Evolutionary conservation across 1,140 invertebrate species (phyloP), one percentile per base, ranked within the genome.

Genomic region (Trissolcus basalis): DNA sequence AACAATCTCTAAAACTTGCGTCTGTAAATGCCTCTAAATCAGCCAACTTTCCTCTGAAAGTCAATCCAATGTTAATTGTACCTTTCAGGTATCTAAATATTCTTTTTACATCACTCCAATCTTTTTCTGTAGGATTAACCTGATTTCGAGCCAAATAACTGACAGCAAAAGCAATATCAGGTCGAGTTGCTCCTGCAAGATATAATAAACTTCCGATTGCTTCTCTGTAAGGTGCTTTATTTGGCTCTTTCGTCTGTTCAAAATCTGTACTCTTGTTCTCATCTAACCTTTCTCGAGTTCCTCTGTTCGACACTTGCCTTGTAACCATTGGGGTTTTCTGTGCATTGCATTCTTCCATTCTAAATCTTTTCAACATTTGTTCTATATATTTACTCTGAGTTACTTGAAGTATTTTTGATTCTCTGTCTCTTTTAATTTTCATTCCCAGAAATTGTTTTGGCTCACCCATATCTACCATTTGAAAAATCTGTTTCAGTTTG

Each of bases 151-250:
- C 33, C 11, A 83, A 44, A 19, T 39, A 74, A 35, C 76, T 82
- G 14, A 83, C 81, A 1, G 82, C 75, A 80, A 72, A 86, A 7
- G 77, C 16, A n/a, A 88, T 86, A 60, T 88, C 83, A 9, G 86
- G 87, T 68, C 85, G 63, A 7, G 85, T 85, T 33, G 56, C 73
- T 12, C 77, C 54, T 0, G 82, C 43, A 1, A 44, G 8, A 44
- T 44, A 44, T 44, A 44, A 12, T 13, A 44, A 44, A 44, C 43
- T 44, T 13, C 43, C 43, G 1, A 88, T 79, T 5, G 76, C 59
- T 69, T 83, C 78, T 67, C 76, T 58, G 56, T 78, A 85, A 19
- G 71, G 74, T 5, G 77, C 16, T 16, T 60, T 59, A 0, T 0
- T 1, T n/a, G n/a, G n/a, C 1, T 16, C 5, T 19, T 48, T 13